Base-by-base conservation (phyloP, 2,888 invertebrate genomes). In the Drosophila sordidapex region DNA sequence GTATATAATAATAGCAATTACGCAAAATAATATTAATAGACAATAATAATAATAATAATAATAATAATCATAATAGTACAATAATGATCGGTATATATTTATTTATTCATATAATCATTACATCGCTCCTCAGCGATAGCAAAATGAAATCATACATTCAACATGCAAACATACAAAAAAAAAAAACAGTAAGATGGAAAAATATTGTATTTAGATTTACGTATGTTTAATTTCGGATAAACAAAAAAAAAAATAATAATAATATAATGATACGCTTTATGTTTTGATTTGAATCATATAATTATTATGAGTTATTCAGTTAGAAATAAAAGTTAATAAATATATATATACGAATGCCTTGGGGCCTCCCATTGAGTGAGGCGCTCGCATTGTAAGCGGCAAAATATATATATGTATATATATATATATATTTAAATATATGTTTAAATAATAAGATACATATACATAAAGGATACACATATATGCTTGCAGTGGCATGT, bases 1-100 rank as follows among this genome's bases (percentile, higher is more conserved):
- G 81, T 77, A 81, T 81, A 74, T 77, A 82, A 84, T 81, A 82
- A 82, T 84, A 84, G 81, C 82, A 84, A 82, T 84, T 84, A 84
- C 84, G 79, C 81, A 82, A 84, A 84, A 84, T 84, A 82, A 82
- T 81, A 80, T 82, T 84, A 82, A 83, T 83, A 83, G 84, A 82
- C 83, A 84, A 80, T 84, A 84, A 79, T 83, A 79, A 81, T 82
- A 82, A 73, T 81, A 63, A 53, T 53, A 53, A 74, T 72, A 72
- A 74, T 73, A 73, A 81, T 79, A 76, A 79, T 81, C 68, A 82
- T 76, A 79, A 78, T 81, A 78, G 75, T 83, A 79, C 79, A 80
- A 81, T 80, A 77, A 84, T 82, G 76, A 76, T 78, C 77, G 71
- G 72, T 75, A 77, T 78, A 79, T 54, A 59, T 68, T 53, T 61